phyloP scores from a whole-genome alignment of 2,888 invertebrate species.

The Linnaemya tessellans region DNA sequence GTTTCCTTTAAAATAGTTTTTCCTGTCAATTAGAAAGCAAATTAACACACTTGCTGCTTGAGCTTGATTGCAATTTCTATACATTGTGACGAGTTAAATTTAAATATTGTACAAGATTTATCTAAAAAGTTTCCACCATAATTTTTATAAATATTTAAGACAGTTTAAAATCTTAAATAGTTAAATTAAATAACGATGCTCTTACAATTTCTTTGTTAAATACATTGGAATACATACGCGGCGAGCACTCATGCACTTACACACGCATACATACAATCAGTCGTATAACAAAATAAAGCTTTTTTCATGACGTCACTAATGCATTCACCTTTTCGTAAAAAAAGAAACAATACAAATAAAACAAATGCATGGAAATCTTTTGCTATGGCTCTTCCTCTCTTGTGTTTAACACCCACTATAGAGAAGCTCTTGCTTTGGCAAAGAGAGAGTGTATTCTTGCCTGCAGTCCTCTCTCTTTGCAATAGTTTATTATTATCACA shows the following conservation, averaged over 20 bases:
- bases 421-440: background rate
- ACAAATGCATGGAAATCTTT: conserved; percentile 7
- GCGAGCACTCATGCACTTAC: background rate
- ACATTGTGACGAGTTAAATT: background rate
- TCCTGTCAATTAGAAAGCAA: too few species aligned
- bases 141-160: background rate
- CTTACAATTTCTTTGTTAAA: conserved; percentile 52
- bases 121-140: background rate
- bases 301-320: conserved; percentile 73
- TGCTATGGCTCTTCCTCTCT: background rate
- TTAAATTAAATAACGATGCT: conserved; percentile 58
- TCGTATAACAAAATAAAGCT: conserved; percentile 52
- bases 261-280: background rate
- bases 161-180: conserved; percentile 56
- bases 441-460: background rate
- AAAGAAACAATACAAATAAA: background rate
- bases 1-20: too few species aligned
- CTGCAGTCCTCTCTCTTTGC: background rate
- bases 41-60: too few species aligned
- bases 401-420: conserved; percentile 57
- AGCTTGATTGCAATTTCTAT: too few species aligned
- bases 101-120: background rate
- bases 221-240: conserved; percentile 17
- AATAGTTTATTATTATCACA: conserved; percentile 22
- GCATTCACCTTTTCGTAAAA: conserved; percentile 64